Percentiles rank a stretch among this genome's conserved stretches.
Conservation (phyloP, 64 coral and sea anemone genomes). For the Pachyseris speciosa region DNA sequence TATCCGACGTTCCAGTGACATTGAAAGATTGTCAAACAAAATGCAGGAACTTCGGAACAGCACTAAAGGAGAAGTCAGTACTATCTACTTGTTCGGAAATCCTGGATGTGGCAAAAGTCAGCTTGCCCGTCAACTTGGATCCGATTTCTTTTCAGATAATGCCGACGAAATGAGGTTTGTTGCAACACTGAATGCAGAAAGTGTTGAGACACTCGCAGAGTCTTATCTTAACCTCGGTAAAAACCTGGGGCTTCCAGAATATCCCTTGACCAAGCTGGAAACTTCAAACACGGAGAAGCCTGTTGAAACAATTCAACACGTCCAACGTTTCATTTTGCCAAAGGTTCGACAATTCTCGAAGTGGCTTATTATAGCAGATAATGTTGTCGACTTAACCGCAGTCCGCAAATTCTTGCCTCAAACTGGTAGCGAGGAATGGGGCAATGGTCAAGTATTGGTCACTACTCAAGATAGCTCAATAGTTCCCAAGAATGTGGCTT, state of each 20-base stretch:
- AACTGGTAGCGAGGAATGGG: no score
- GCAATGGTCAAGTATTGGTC: no score
- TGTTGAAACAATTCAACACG: neutral
- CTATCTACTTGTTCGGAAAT: no score
- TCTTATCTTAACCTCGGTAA: conserved; percentile 13
- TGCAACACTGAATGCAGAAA: neutral
- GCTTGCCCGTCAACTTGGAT: no score
- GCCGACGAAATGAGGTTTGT: neutral
- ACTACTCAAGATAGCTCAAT: no score
- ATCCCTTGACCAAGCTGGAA: no score
- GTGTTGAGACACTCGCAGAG: neutral
- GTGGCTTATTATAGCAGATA: conserved; percentile 5
- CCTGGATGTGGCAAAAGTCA: no score
- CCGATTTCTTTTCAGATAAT: no score
- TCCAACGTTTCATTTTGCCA: neutral
- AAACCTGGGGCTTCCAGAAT: neutral
- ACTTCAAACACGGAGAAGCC: neutral
- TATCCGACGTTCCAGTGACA: neutral
- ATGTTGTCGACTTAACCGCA: neutral
- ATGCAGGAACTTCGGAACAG: neutral
- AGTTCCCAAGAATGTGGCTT: no score
- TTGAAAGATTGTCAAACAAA: no score
- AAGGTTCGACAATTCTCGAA: no score
- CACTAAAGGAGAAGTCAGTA: neutral
- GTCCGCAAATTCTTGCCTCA: neutral